Evolutionary conservation across 1,140 invertebrate genomes (phyloP).

Genomic region (Ceratosolen solmsi): DNA sequence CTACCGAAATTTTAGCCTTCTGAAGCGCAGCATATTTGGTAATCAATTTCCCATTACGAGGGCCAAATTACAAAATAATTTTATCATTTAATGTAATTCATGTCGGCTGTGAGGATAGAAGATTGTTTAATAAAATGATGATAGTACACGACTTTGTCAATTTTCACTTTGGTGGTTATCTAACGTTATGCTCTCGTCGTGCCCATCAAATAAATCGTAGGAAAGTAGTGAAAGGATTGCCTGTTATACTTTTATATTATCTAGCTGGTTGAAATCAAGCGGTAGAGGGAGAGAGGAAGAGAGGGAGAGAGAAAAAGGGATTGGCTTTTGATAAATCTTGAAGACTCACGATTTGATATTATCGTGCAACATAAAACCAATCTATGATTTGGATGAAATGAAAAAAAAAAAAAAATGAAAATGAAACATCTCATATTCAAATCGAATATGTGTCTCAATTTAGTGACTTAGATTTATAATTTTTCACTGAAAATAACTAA

Average conservation of each 20-base stretch:
- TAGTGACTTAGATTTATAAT: too few relatives aligned
- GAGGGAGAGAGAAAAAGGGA: conserved; percentile 47
- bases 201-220: conserved; percentile 21
- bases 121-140: background rate
- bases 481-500: too few relatives aligned
- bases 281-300: conserved; percentile 6
- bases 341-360: conserved; percentile 56
- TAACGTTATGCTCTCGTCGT: background rate
- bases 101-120: background rate
- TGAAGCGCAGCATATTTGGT: too few relatives aligned
- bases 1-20: too few relatives aligned
- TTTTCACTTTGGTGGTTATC: background rate
- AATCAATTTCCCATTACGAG: too few relatives aligned
- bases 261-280: background rate
- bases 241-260: background rate
- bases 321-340: conserved; percentile 59
- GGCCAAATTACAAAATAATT: background rate
- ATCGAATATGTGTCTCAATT: background rate
- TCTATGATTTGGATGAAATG: conserved; percentile 10
- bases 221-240: conserved; percentile 40
- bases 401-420: background rate
- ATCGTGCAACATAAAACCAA: conserved; percentile 54
- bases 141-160: background rate
- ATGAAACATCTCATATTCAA: conserved; percentile 11
- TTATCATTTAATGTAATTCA: background rate